Base-by-base conservation (phyloP, 2,888 invertebrate species). In the Mimumesa dahlbomi region DNA sequence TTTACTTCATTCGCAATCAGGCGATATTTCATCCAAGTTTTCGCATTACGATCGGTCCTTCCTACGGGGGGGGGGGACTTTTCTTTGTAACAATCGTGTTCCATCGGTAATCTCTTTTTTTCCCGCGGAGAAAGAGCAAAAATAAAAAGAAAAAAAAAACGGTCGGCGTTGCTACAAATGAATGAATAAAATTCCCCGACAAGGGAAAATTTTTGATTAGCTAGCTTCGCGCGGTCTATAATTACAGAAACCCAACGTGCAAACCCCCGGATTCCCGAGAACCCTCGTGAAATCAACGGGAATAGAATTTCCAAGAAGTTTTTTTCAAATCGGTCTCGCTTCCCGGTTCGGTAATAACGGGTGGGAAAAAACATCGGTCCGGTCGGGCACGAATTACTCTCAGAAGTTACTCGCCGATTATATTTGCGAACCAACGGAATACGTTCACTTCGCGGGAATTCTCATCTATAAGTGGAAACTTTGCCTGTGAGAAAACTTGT, bases 1-100 rank as follows among this genome's bases (percentile, higher is more conserved):
- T 42, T 48, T 38, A 43, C 31, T 14, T 31, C 9, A 16, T 42
- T 53, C n/a, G 52, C 57, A 49, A 62, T 58, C 63, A 63, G 11
- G n/a, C 36, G 45, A 34, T 57, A 45, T 63, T 36, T 54, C 54
- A 48, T 29, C 19, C 29, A 52, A 53, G 48, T 70, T 71, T 69
- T 53, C 54, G 54, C 40, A 45, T 70, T 69, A 36, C 40, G 29
- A 45, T 45, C 45, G 3, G 3, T 22, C 22, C 22, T 2, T 21
- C 13, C 45, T n/a, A n/a, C n/a, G n/a, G n/a, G n/a, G n/a, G n/a
- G n/a, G n/a, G n/a, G 45, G 2, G 69, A 69, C 25, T 61, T 69
- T 69, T 42, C 46, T 56, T 40, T 40, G 43, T 11, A 21, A 19
- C n/a, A 38, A 34, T 21, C 14, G 25, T 31, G 25, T 3, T 36